Percentiles rank a stretch among this genome's conserved stretches.
These are phyloP conservation scores for Polylopha cassiicola DNA, from an alignment of 2,888 invertebrate species.

Conservation along the genomic window DNA sequence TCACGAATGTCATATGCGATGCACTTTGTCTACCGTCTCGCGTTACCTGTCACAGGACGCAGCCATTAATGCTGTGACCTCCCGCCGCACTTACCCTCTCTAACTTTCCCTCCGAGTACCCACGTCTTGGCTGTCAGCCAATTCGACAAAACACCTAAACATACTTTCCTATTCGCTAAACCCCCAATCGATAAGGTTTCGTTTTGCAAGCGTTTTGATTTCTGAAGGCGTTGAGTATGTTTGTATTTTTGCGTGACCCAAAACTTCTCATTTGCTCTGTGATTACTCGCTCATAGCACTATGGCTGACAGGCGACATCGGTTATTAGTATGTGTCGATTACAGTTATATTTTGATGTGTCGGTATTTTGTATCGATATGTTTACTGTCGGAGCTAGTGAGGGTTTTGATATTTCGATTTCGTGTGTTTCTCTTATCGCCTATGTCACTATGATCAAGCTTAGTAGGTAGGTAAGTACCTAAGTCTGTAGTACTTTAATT, in stretches of 20 bases:
- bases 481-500: too few relatives aligned
- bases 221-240: slow-evolving; percentile 20
- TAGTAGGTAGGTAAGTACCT: too few relatives aligned
- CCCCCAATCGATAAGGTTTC: slow-evolving; percentile 35
- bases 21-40: slow-evolving; percentile 70
- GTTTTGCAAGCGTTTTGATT: slow-evolving; percentile 31
- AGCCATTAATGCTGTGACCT: slow-evolving; percentile 71
- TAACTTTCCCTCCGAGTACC: slow-evolving; percentile 53
- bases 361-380: slow-evolving; percentile 37
- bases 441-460: too few relatives aligned
- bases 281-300: slow-evolving; percentile 55
- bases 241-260: slow-evolving; percentile 48
- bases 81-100: slow-evolving; percentile 43
- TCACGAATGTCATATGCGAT: slow-evolving; percentile 46
- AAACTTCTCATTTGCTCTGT: slow-evolving; percentile 68
- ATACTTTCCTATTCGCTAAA: slow-evolving; percentile 26
- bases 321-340: slow-evolving; percentile 57
- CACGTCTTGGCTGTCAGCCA: slow-evolving; percentile 48
- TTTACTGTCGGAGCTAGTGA: too few relatives aligned
- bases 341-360: slow-evolving; percentile 38
- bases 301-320: slow-evolving; percentile 54
- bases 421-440: too few relatives aligned
- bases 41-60: slow-evolving; percentile 66
- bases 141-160: slow-evolving; percentile 38
- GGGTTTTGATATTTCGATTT: too few relatives aligned